Evolutionary conservation across 2,113 vertebrate genomes (phyloP).

Genomic region (Grantiella picta): DNA sequence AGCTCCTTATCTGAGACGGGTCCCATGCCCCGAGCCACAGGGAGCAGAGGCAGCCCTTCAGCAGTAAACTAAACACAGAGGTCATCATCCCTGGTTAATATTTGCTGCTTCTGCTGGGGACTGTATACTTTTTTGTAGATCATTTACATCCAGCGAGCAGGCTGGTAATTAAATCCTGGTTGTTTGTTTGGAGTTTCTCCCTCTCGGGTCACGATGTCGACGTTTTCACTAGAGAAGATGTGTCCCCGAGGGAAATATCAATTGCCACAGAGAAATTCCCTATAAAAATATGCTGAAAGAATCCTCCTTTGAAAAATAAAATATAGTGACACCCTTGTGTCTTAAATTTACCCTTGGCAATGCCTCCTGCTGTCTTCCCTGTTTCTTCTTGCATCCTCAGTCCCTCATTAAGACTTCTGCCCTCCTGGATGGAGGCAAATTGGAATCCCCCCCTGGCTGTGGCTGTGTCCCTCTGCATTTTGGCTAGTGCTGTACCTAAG

Average conservation of each 20-base stretch:
- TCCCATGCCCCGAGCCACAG: constrained; percentile 35
- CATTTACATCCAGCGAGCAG: constrained; percentile 62
- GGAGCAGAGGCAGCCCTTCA: constrained; percentile 47
- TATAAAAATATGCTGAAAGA: constrained; percentile 46
- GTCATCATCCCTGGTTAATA: constrained; percentile 63
- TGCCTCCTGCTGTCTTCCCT: not conserved
- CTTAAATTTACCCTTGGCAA: not conserved
- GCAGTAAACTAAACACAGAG: constrained; percentile 66
- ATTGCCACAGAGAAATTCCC: constrained; percentile 36
- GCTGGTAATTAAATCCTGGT: constrained; percentile 69
- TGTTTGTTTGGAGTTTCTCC: constrained; percentile 67
- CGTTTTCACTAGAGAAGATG: constrained; percentile 74
- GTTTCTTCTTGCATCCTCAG: not conserved
- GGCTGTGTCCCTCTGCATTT: not conserved
- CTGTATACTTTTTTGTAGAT: constrained; percentile 64
- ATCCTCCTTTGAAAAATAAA: constrained; percentile 51
- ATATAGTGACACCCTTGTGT: not conserved
- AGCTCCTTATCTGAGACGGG: not conserved
- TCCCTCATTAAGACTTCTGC: not conserved
- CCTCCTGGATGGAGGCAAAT: not conserved
- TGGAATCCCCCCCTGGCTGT: not conserved
- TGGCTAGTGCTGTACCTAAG: not conserved
- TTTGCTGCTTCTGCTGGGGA: constrained; percentile 56
- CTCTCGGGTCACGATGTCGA: constrained; percentile 60
- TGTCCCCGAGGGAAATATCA: constrained; percentile 58